These are phyloP conservation scores for Trichomycterus rosablanca DNA, from an alignment of 2,113 vertebrate species.

Conservation along the genomic window DNA sequence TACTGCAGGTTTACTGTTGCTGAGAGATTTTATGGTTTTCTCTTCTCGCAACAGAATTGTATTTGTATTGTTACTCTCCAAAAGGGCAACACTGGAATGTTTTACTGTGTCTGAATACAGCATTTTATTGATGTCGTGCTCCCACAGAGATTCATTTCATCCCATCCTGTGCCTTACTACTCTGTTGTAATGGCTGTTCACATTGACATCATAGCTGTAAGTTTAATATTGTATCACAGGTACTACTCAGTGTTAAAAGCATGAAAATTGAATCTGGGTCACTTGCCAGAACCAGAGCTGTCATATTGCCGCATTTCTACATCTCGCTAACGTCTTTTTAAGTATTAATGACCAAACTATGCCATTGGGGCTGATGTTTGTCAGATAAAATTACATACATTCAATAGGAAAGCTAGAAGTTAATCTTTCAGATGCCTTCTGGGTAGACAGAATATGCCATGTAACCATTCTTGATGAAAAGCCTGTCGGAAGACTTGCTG, in stretches of 20 bases:
- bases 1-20: too few species aligned
- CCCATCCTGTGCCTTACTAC: slow-evolving; percentile 15
- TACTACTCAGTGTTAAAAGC: slow-evolving; percentile 64
- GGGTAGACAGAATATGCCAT: slow-evolving; percentile 54
- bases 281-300: slow-evolving; percentile 59
- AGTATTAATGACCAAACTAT: slow-evolving; percentile 73
- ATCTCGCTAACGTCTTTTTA: slow-evolving; percentile 61
- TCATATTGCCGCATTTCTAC: slow-evolving; percentile 58
- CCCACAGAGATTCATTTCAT: slow-evolving; percentile 4
- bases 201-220: slow-evolving; percentile 48
- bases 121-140: slow-evolving; percentile 37
- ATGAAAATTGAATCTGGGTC: slow-evolving; percentile 68
- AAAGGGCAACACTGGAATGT: too few species aligned
- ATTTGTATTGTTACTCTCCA: too few species aligned
- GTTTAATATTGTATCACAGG: slow-evolving; percentile 62
- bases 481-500: slow-evolving; percentile 45
- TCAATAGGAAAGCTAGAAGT: slow-evolving; percentile 64
- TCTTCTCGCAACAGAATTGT: too few species aligned
- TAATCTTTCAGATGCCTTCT: slow-evolving; percentile 67
- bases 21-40: too few species aligned
- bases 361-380: slow-evolving; percentile 64
- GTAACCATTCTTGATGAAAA: slow-evolving; percentile 51
- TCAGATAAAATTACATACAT: slow-evolving; percentile 71
- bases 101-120: too few species aligned
- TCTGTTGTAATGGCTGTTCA: too few species aligned